Base-by-base conservation (phyloP, 2,888 invertebrate species). In the Agrilus cyanescens region DNA sequence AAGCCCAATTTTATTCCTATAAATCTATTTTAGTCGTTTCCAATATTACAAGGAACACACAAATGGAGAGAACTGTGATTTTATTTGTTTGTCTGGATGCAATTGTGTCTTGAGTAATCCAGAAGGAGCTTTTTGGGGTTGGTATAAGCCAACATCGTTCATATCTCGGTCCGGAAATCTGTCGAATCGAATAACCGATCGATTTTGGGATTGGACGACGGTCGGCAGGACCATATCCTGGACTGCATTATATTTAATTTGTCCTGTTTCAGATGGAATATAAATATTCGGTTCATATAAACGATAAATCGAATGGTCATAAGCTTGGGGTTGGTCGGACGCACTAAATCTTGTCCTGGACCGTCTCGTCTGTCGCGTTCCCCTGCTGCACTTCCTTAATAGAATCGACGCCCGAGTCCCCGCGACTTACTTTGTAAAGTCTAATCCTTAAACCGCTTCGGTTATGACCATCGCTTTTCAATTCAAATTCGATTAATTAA, bases 211-310 rank as follows among this genome's bases (percentile, higher is more conserved):
- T 25, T 10, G 25, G 10, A 25, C 25, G 10, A 10, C 38, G 29
- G 12, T 18, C 45, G 47, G 42, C 39, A 39, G 2, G 25, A 10
- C 25, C 25, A 10, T 25, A 25, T 25, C 41, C 45, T 47, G 52
- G 53, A 53, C 53, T 49, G 52, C 55, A 53, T 54, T 59, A 59
- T 56, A 60, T 61, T 60, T 61, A 61, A 61, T 61, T 60, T 57
- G 57, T 56, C 56, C 57, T 50, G 55, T 56, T 55, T 53, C 53
- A 49, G 47, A 49, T 51, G 53, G 60, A 61, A 61, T 61, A 60
- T 60, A 61, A 60, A 61, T 61, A 61, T 61, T 59, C 60, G 55
- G 57, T 58, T 58, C 56, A 59, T 58, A 61, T 59, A 60, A 60
- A n/a, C n/a, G n/a, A n/a, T 25, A 25, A 25, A 61, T 61, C 60